Evolutionary conservation across 2,888 invertebrate genomes (phyloP).

Genomic region (Microplitis manilae): DNA sequence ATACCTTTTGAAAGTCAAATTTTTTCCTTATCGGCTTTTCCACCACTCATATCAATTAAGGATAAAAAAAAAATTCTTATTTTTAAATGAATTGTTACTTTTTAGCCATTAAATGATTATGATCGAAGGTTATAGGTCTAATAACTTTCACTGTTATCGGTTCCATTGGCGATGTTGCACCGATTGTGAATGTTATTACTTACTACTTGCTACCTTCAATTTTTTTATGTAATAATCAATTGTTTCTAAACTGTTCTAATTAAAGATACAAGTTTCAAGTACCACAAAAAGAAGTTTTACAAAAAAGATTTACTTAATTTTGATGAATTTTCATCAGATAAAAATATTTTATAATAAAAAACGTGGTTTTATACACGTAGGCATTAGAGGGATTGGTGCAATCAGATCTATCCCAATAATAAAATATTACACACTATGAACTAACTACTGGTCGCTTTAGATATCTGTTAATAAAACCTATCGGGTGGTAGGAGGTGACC

Average conservation of each 20-base stretch:
- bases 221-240: too few species aligned
- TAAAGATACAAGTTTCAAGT: too few species aligned
- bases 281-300: neutral
- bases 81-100: neutral
- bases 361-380: too few species aligned
- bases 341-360: too few species aligned
- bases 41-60: neutral
- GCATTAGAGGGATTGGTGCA: constrained; percentile 30
- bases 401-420: constrained; percentile 30
- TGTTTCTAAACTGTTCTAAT: too few species aligned
- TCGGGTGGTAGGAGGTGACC: constrained; percentile 55
- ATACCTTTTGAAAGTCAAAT: neutral
- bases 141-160: neutral
- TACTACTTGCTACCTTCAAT: too few species aligned
- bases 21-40: neutral
- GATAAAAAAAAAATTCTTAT: neutral
- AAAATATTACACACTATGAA: constrained; percentile 2
- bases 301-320: neutral
- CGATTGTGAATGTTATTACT: too few species aligned
- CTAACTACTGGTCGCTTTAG: neutral
- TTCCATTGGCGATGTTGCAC: too few species aligned
- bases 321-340: too few species aligned
- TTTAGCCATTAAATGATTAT: neutral
- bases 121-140: neutral
- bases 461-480: constrained; percentile 13